These are phyloP conservation scores for Drosophila kurseongensis DNA, from an alignment of 1,140 invertebrate genomes.

Conservation along the genomic window DNA sequence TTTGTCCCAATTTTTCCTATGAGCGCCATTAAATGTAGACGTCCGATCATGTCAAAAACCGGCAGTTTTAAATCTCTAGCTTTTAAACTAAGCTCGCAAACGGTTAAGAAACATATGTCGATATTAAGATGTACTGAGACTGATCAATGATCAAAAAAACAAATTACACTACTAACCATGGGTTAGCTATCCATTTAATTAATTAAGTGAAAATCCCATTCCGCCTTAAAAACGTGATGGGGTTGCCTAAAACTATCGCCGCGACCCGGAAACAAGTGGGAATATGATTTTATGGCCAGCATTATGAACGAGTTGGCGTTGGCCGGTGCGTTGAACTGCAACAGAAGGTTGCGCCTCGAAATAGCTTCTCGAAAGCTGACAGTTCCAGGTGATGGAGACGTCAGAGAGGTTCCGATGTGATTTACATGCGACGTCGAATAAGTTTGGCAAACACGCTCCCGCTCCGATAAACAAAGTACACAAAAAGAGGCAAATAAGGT, in stretches of 20 bases:
- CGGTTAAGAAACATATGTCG: no score
- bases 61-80: no score
- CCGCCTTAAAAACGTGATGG: constrained; percentile 14
- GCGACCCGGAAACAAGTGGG: constrained; percentile 49
- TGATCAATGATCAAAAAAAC: no score
- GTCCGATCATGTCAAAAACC: no score
- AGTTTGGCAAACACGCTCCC: constrained; percentile 57
- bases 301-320: constrained; percentile 13
- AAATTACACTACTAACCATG: not conserved
- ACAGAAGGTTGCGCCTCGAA: constrained; percentile 42
- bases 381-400: constrained; percentile 31
- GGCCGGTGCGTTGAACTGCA: constrained; percentile 66
- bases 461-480: constrained; percentile 23
- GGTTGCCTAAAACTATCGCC: constrained; percentile 10
- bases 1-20: no score
- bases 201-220: constrained; percentile 1
- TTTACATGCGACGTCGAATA: constrained; percentile 66
- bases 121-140: no score
- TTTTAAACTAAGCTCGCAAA: no score
- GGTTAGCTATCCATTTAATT: not conserved
- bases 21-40: no score
- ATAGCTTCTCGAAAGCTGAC: constrained; percentile 17
- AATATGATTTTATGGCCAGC: constrained; percentile 44
- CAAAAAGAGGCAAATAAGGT: constrained; percentile 42
- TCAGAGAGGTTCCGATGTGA: constrained; percentile 42